A percentile compares a stretch with the other conserved stretches of the same genome.
phyloP scores from a whole-genome alignment of 2,113 vertebrate species.

The Hemiprocne comata region DNA sequence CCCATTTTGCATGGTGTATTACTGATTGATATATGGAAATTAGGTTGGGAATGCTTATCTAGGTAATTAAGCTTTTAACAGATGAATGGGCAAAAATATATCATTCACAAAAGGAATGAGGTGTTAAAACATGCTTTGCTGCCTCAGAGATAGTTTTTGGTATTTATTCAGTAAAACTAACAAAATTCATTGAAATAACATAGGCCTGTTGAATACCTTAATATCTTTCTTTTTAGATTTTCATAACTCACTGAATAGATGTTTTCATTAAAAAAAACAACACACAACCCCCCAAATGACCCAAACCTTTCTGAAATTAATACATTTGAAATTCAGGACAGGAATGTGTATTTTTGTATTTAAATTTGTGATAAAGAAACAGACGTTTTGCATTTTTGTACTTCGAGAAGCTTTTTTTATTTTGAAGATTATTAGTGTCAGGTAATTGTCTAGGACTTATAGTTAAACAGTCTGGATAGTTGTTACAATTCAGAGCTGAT shows the following conservation, averaged over 20 bases:
- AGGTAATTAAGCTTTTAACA: background rate
- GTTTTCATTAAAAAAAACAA: background rate
- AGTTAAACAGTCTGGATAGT: background rate
- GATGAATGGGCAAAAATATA: background rate
- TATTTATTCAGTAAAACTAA: background rate
- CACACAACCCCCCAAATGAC: rapidly evolving
- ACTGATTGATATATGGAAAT: background rate
- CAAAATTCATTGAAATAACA: background rate
- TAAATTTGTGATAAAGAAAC: background rate
- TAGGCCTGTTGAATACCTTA: background rate
- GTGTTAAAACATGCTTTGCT: background rate
- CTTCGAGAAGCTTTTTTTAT: background rate
- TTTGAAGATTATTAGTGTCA: background rate
- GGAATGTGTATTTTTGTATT: background rate
- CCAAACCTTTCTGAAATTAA: background rate
- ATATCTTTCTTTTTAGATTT: background rate
- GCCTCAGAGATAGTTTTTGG: background rate
- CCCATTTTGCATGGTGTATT: rapidly evolving
- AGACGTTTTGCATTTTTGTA: background rate
- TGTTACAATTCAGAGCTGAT: background rate
- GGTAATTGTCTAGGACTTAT: background rate
- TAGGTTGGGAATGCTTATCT: background rate
- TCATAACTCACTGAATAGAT: background rate
- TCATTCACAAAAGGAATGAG: background rate
- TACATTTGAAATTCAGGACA: background rate